These are phyloP conservation scores for Fringilla coelebs DNA, from an alignment of 2,797 vertebrate species.

Conservation along the genomic window DNA sequence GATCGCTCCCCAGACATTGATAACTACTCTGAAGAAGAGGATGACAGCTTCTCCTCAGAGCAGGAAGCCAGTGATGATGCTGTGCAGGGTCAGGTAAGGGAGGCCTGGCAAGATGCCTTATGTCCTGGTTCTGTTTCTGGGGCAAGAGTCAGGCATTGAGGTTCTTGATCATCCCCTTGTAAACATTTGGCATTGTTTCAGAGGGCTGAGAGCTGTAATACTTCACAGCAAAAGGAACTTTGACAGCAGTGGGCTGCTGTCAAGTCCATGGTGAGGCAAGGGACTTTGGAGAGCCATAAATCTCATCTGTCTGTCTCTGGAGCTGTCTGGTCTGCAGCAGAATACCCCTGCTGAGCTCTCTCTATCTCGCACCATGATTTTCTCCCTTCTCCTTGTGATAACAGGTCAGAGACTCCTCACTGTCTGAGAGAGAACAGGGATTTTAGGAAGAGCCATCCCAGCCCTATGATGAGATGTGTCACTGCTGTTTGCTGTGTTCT, in stretches of 20 bases:
- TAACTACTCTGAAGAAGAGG: conserved; percentile 97
- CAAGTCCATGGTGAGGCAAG: not conserved
- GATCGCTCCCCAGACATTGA: conserved; percentile 98
- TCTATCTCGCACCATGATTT: not conserved
- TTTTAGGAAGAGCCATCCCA: not conserved
- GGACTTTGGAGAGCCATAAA: not conserved
- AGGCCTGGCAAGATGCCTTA: not conserved
- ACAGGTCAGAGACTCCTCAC: not conserved
- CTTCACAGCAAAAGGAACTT: not conserved
- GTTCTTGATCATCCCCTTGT: not conserved
- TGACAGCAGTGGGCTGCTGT: not conserved
- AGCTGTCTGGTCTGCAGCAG: not conserved
- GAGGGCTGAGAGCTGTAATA: not conserved
- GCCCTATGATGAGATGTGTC: not conserved
- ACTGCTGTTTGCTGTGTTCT: not conserved
- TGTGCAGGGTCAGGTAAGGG: conserved; percentile 85
- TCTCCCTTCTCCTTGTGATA: not conserved
- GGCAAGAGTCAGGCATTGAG: not conserved
- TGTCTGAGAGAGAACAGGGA: not conserved
- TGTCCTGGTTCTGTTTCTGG: not conserved
- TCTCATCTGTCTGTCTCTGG: not conserved
- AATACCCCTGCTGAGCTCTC: not conserved
- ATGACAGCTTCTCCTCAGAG: conserved; percentile 97
- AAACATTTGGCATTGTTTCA: not conserved
- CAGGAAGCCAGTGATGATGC: conserved; percentile 97